Evolutionary conservation across 2,888 invertebrate species (phyloP).

Genomic region (Drosophila rubida): DNA sequence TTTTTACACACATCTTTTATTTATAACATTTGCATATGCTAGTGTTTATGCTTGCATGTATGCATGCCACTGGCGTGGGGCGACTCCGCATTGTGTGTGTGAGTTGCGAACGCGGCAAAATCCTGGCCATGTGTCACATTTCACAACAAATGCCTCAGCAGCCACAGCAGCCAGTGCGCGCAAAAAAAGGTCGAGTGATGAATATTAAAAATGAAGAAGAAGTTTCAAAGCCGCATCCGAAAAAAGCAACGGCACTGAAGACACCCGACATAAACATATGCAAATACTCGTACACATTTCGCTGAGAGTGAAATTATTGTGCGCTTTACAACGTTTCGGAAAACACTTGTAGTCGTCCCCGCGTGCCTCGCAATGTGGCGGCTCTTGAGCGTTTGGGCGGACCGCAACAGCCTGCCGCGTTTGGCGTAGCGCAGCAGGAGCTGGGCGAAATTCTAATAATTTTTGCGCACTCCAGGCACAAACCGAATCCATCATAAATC

Average conservation of each 20-base stretch:
- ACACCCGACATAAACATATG: slow-evolving; percentile 28
- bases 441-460: slow-evolving; percentile 70
- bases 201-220: slow-evolving; percentile 73
- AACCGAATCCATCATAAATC: slow-evolving; percentile 82
- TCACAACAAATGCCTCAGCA: slow-evolving; percentile 27
- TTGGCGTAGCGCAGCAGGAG: slow-evolving; percentile 8
- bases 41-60: slow-evolving; percentile 23
- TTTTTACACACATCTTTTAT: slow-evolving; percentile 63
- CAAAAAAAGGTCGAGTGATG: slow-evolving; percentile 46
- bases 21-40: slow-evolving; percentile 63
- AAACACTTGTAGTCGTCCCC: neutral
- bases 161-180: neutral
- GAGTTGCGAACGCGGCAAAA: slow-evolving; percentile 73
- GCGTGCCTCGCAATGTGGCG: slow-evolving; percentile 21
- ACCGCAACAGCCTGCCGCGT: slow-evolving; percentile 19
- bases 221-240: slow-evolving; percentile 55
- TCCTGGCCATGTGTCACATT: slow-evolving; percentile 76
- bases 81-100: slow-evolving; percentile 13
- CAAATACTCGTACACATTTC: slow-evolving; percentile 11
- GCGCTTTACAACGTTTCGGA: slow-evolving; percentile 3
- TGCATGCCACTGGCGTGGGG: slow-evolving; percentile 7
- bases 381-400: neutral
- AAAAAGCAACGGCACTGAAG: slow-evolving; percentile 41
- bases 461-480: slow-evolving; percentile 79
- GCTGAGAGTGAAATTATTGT: slow-evolving; percentile 18